Percentiles rank a stretch among this genome's conserved stretches.
phyloP scores from a whole-genome alignment of 2,113 vertebrate genomes.

The Myiopsitta monachus region DNA sequence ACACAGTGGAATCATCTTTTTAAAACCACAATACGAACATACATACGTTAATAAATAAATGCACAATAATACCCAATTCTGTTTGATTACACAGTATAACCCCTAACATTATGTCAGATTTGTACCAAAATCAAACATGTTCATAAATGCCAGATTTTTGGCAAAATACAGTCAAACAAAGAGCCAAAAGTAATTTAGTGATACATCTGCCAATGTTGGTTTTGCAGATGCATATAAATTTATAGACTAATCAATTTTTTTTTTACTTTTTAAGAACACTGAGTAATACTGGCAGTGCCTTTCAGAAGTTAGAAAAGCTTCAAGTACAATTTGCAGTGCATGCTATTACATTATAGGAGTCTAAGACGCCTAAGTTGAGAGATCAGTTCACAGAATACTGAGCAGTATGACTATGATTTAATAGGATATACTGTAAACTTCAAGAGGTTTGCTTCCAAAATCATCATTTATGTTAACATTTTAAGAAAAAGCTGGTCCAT shows the following conservation, averaged over 20 bases:
- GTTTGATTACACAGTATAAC: not conserved
- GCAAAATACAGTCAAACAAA: not conserved
- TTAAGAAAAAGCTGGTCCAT: not conserved
- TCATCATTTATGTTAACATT: not conserved
- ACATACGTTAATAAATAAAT: not conserved
- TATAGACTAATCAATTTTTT: not conserved
- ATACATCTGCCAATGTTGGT: not conserved
- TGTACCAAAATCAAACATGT: not conserved
- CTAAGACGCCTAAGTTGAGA: not conserved
- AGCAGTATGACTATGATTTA: not conserved
- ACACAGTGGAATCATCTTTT: not conserved
- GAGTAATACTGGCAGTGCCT: not conserved
- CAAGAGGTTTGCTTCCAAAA: not conserved
- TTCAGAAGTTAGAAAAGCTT: not conserved
- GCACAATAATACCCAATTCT: not conserved
- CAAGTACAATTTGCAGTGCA: not conserved
- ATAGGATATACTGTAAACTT: not conserved
- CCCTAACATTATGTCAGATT: not conserved
- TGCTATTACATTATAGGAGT: not conserved
- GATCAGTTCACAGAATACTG: not conserved
- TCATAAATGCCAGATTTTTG: not conserved
- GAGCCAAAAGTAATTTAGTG: not conserved
- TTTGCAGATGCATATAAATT: not conserved
- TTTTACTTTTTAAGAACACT: not conserved
- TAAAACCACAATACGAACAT: not conserved